A percentile compares a stretch with the other conserved stretches of the same genome.
Conservation (phyloP, 2,888 invertebrate genomes). For the Heliconius aoede region DNA sequence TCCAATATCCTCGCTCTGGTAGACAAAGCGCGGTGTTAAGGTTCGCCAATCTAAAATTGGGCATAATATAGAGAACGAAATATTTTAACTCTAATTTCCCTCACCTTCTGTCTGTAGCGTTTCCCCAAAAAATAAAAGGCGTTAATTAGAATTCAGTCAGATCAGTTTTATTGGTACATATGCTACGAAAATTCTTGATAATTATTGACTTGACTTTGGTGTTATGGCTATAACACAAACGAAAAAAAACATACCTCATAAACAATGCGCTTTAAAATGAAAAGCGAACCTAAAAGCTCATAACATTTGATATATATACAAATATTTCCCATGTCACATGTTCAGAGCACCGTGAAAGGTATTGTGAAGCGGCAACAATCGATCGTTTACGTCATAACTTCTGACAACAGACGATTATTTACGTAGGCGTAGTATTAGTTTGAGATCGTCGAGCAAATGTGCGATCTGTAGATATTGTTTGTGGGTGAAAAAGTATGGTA, state of each 20-base stretch:
- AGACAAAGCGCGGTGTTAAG: no score
- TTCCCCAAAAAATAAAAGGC: no score
- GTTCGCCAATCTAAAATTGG: no score
- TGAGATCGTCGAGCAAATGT: conserved; percentile 9
- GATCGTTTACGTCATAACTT: conserved; percentile 46
- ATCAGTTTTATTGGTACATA: no score
- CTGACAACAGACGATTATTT: conserved; percentile 45
- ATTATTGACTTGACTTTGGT: no score
- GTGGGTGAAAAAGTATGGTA: background rate
- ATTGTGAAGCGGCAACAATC: conserved; percentile 39
- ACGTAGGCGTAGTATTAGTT: conserved; percentile 29
- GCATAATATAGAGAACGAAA: no score
- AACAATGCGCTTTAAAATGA: background rate
- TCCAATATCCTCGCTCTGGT: no score
- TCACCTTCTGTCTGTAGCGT: no score
- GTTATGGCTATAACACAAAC: no score
- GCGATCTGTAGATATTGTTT: background rate
- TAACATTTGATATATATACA: background rate
- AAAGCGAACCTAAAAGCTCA: background rate
- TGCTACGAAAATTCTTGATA: no score
- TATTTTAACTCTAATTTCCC: no score
- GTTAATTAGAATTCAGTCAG: no score
- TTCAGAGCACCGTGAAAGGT: conserved; percentile 23
- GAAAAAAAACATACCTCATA: background rate
- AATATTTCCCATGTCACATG: conserved; percentile 2